Base-by-base conservation (phyloP, 2,797 vertebrate genomes). In the Sebastiscus tertius region DNA sequence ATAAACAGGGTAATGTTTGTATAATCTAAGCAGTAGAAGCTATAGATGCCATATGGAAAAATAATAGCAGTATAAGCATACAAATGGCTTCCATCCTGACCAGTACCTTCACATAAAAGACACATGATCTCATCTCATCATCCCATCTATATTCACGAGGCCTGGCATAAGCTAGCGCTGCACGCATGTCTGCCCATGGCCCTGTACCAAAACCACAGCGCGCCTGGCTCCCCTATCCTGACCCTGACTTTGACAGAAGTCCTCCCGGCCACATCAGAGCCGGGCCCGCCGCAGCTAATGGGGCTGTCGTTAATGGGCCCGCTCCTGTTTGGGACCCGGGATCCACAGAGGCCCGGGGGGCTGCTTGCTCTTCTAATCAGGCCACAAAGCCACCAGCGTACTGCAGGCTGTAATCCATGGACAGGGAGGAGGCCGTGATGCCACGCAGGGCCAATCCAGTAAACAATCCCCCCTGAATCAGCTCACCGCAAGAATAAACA, bases 401-500 rank as follows among this genome's bases (percentile, higher is more conserved):
- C 78, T 63, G 82, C 82, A 90, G 79, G 89, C 92, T 93, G 55
- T 92, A 93, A 93, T 92, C 89, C 90, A 85, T 42, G 18, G 70
- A 63, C 79, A 67, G 89, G 87, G 91, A 91, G 86, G 83, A 88
- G 90, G 78, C 90, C 24, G 36, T 71, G 89, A 94, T 94, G 87
- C 91, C 90, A 89, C 75, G 87, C 87, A 90, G 93, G 7, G 89
- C 87, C 67, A 27, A 63, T 82, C 72, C 68, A 77, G 39, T 94
- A 94, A 95, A 95, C 93, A 95, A 85, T 79, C 8, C 72, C 73
- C 79, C 69, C 58, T 63, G 59, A 91, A 90, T 90, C 84, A 84
- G 83, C 79, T 79, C 70, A 79, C 88, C 90, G 83, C 92, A 91
- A 93, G 88, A 91, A 93, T 90, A 94, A 95, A 94, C 91, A 93